phyloP scores from a whole-genome alignment of 2,888 invertebrate genomes.

The Frankliniella fusca region DNA sequence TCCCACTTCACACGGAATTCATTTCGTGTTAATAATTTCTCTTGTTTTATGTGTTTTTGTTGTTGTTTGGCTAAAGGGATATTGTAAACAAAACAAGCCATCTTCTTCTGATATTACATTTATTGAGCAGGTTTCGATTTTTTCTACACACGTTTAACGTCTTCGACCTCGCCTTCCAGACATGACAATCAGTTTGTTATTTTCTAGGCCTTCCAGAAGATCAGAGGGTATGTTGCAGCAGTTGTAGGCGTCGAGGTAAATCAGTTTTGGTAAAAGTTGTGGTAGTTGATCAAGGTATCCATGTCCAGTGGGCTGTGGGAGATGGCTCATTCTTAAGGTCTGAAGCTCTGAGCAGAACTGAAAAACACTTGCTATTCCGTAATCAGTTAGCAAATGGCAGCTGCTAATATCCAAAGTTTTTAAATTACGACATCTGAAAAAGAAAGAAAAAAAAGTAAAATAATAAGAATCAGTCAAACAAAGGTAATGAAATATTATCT shows the following conservation, averaged over 20 bases:
- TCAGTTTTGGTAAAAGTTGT: not conserved
- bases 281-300: not conserved
- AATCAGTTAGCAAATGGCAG: not conserved
- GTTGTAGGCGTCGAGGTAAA: not conserved
- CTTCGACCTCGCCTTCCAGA: not conserved
- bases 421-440: not conserved
- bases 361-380: not conserved
- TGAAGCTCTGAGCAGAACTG: not conserved
- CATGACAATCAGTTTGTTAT: not conserved
- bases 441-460: not conserved
- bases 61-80: no score
- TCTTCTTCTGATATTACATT: not conserved
- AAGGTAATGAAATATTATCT: not conserved
- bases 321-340: not conserved
- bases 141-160: not conserved
- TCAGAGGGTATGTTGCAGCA: not conserved
- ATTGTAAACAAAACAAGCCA: not conserved
- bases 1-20: no score
- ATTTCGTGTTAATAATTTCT: no score
- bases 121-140: no score
- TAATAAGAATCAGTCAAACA: no score
- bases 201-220: not conserved
- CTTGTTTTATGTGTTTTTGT: no score
- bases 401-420: conserved; percentile 7
- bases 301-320: not conserved